phyloP scores from a whole-genome alignment of 2,888 invertebrate genomes.

The Salpingus planirostris region DNA sequence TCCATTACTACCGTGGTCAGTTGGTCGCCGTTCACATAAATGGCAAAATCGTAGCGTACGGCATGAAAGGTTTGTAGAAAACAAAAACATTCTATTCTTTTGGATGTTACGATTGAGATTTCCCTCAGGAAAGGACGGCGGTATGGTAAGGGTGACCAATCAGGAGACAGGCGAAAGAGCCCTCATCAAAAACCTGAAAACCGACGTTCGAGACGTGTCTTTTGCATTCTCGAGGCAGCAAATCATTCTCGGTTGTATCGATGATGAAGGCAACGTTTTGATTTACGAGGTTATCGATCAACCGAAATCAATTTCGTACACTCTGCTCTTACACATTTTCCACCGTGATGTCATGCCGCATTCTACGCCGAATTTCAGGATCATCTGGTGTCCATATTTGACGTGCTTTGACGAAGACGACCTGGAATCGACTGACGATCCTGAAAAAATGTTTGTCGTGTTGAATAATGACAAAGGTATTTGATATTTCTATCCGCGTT shows the following conservation, averaged over 20 bases:
- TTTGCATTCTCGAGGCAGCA: slow-evolving; percentile 77
- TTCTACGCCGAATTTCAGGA: slow-evolving; percentile 36
- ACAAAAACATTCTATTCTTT: not conserved
- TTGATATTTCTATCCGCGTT: too few relatives aligned
- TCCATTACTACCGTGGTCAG: slow-evolving; percentile 77
- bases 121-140: slow-evolving; percentile 42
- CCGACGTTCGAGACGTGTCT: slow-evolving; percentile 82
- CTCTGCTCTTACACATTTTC: slow-evolving; percentile 51
- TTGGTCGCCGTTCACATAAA: slow-evolving; percentile 80
- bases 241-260: slow-evolving; percentile 77
- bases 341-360: slow-evolving; percentile 37
- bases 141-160: slow-evolving; percentile 79
- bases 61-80: slow-evolving; percentile 63
- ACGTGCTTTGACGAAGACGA: slow-evolving; percentile 56
- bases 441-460: slow-evolving; percentile 70
- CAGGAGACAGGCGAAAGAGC: slow-evolving; percentile 64
- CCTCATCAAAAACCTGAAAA: slow-evolving; percentile 79
- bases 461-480: slow-evolving; percentile 63
- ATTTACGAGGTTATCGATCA: slow-evolving; percentile 67
- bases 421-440: slow-evolving; percentile 54
- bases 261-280: slow-evolving; percentile 75
- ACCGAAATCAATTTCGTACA: slow-evolving; percentile 48
- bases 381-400: slow-evolving; percentile 92
- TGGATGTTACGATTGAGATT: too few relatives aligned
- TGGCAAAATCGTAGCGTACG: slow-evolving; percentile 82